These are phyloP conservation scores for Limanda limanda DNA, from an alignment of 2,113 vertebrate genomes.

Conservation along the genomic window DNA sequence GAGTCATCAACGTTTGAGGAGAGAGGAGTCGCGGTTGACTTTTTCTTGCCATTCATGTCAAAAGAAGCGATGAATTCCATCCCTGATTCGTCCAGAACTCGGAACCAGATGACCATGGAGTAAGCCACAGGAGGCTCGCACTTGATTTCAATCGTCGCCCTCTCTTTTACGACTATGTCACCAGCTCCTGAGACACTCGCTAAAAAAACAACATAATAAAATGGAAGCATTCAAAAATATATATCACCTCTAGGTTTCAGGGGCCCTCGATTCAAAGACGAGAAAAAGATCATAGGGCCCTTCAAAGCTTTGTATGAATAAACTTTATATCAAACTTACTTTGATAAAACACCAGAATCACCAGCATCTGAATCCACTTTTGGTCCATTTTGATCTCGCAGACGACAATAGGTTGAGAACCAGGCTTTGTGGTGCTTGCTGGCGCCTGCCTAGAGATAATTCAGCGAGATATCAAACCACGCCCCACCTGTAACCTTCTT, in stretches of 20 bases:
- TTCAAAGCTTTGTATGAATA: background rate
- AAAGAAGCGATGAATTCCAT: conserved; percentile 67
- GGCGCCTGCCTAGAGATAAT: conserved; percentile 25
- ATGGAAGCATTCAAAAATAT: background rate
- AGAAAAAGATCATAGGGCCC: background rate
- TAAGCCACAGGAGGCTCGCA: fast-evolving
- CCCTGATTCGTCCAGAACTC: background rate
- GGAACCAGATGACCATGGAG: conserved; percentile 48
- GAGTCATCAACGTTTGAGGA: fast-evolving
- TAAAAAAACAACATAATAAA: background rate
- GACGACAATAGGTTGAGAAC: conserved; percentile 10
- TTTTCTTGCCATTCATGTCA: fast-evolving
- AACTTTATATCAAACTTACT: conserved; percentile 50
- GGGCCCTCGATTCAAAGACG: background rate
- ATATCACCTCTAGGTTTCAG: fast-evolving
- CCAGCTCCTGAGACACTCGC: background rate
- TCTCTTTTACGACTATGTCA: fast-evolving
- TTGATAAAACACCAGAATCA: conserved; percentile 44
- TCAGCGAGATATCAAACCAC: conserved; percentile 42
- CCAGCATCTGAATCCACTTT: conserved; percentile 57
- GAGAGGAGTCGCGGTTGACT: fast-evolving
- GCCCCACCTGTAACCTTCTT: conserved; percentile 62
- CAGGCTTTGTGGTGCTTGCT: conserved; percentile 24
- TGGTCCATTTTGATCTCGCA: conserved; percentile 56
- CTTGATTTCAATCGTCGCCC: fast-evolving